Conservation (phyloP, 2,797 vertebrate species). For the Smutsia temminckii region DNA sequence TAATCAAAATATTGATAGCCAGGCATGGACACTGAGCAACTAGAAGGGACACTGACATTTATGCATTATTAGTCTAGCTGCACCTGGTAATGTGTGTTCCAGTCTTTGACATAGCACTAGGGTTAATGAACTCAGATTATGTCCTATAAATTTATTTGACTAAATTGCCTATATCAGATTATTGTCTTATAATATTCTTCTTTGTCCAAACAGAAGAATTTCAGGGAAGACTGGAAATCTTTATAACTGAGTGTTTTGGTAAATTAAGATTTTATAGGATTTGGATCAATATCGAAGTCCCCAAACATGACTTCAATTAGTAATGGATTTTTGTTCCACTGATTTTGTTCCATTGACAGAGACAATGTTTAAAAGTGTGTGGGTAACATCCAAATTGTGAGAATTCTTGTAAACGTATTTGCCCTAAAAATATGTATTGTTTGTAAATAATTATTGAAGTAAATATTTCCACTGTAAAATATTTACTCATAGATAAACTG, state of each 20-base stretch:
- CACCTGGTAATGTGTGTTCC: not conserved
- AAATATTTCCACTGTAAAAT: not conserved
- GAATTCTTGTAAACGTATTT: not conserved
- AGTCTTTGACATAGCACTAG: too few relatives aligned
- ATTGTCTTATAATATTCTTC: not conserved
- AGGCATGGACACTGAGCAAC: not conserved
- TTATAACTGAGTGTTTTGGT: not conserved
- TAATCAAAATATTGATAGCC: not conserved
- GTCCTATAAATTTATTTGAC: not conserved
- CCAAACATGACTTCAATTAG: not conserved
- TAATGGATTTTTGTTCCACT: not conserved
- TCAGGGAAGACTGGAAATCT: not conserved
- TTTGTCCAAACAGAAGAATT: not conserved
- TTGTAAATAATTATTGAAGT: conserved; percentile 5
- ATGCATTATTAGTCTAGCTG: not conserved
- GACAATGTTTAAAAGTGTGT: not conserved
- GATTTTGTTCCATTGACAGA: not conserved
- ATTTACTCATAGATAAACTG: not conserved
- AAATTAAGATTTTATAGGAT: conserved; percentile 13
- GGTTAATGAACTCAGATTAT: not conserved
- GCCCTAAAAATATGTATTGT: not conserved
- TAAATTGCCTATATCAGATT: not conserved
- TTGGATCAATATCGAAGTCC: not conserved
- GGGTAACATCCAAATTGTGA: not conserved
- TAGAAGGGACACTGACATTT: not conserved